phyloP scores from a whole-genome alignment of 2,113 vertebrate genomes.

The Osmerus mordax region DNA sequence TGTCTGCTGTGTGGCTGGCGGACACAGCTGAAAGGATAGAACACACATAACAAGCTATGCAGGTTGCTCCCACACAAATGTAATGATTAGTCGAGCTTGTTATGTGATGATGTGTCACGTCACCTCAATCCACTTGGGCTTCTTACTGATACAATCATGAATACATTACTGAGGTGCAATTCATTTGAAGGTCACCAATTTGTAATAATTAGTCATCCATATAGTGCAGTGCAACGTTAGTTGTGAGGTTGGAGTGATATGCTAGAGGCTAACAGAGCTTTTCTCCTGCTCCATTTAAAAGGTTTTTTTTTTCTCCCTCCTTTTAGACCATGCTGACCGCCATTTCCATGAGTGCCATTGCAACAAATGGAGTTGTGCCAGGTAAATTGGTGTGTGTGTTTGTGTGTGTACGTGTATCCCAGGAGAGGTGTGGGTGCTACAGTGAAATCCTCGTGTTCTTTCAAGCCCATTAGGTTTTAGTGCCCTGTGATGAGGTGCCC shows the following conservation, averaged over 20 bases:
- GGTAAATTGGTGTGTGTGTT: constrained; percentile 69
- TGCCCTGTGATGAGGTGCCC: constrained; percentile 10
- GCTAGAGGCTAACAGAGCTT: not conserved
- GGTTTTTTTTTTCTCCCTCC: constrained; percentile 1
- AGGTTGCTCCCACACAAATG: not conserved
- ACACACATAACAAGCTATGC: not conserved
- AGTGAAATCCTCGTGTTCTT: constrained; percentile 30
- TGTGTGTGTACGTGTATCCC: not conserved
- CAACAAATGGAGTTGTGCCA: constrained; percentile 97
- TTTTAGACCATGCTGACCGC: constrained; percentile 97
- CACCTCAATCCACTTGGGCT: no score
- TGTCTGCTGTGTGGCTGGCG: not conserved
- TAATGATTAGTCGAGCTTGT: not conserved
- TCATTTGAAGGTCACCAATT: no score
- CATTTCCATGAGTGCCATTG: constrained; percentile 98
- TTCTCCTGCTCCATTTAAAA: not conserved
- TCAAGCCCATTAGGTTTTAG: constrained; percentile 45
- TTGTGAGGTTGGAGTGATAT: not conserved
- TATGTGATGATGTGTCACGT: no score
- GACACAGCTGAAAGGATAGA: not conserved
- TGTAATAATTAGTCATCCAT: no score
- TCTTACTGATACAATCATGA: no score
- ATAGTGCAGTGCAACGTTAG: no score
- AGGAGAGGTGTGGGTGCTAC: constrained; percentile 1
- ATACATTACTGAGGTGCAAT: no score